Base-by-base conservation (phyloP, 1,140 invertebrate species). In the Hetaerina americana region DNA sequence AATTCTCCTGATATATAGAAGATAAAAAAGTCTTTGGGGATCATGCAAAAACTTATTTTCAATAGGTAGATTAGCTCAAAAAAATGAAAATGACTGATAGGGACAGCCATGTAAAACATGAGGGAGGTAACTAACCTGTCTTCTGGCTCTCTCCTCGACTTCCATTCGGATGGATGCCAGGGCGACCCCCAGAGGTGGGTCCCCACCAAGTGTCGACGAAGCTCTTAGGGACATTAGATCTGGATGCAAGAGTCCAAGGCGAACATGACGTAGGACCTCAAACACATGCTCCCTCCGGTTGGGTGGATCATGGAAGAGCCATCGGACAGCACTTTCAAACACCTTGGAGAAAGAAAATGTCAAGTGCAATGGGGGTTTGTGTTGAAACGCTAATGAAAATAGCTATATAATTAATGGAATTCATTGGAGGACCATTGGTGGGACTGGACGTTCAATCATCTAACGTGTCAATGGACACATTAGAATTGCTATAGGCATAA, bases 251-350 rank as follows among this genome's bases (percentile, higher is more conserved):
- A 96, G 84, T 24, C 93, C 90, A 76, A 97, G 85, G 66, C 95
- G 86, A 70, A 98, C 90, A 77, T 90, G 87, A 73, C 87, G 86
- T 31, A 98, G 82, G 72, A 97, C 88, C 82, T 95, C 91, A 79
- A 95, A 95, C 70, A 97, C 90, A 79, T 90, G 92, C 72, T 90
- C 87, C 70, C 92, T 86, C 70, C 95, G 84, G 71, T 89, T 86
- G 26, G 87, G 83, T 28, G 93, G 86, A 80, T 96, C 92, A 78
- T 94, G 89, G 76, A 89, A 88, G 66, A 97, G 90, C 95, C 95
- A 98, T 75, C 90, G 85, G 74, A 97, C 86, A 26, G 94, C 95
- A 72, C 93, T 92, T 83, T 92, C 88, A 81, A 97, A 92, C 72
- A 97, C 91, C 88, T 92, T 73, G 28, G 71, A 77, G 70, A 70